Percentiles rank a stretch among this genome's conserved stretches.
phyloP scores from a whole-genome alignment of 2,797 vertebrate genomes.

The Pangasius sanitwongsei region DNA sequence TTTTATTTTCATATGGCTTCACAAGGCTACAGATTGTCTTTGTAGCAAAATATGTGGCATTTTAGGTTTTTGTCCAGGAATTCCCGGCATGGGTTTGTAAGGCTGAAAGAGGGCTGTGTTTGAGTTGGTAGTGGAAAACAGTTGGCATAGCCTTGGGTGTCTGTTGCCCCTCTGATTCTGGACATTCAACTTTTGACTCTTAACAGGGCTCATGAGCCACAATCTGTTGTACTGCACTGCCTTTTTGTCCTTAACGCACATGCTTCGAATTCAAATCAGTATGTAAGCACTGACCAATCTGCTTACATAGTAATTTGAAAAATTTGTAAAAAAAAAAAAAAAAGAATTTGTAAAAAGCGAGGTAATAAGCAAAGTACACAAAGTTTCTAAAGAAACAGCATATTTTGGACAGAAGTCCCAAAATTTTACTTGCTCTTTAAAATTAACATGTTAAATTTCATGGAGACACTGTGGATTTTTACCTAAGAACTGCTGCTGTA shows the following conservation, averaged over 20 bases:
- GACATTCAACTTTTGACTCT: constrained; percentile 16
- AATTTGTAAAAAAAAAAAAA: too few relatives aligned
- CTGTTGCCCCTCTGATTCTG: constrained; percentile 17
- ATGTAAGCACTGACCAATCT: neutral
- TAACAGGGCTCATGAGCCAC: neutral
- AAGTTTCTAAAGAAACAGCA: neutral
- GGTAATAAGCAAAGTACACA: neutral
- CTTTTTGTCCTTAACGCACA: neutral
- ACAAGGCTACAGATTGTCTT: constrained; percentile 40
- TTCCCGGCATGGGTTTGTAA: constrained; percentile 24
- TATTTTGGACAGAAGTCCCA: neutral
- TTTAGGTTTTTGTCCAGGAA: constrained; percentile 20
- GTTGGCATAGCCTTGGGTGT: constrained; percentile 58
- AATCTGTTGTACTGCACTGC: neutral
- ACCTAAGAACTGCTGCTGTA: too few relatives aligned
- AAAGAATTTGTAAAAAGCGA: neutral
- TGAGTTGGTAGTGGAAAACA: constrained; percentile 62
- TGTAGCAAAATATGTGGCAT: constrained; percentile 14
- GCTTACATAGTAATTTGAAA: too few relatives aligned
- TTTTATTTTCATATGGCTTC: constrained; percentile 18
- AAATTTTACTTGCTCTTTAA: neutral
- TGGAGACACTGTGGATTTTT: too few relatives aligned
- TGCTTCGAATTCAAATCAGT: neutral
- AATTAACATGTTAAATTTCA: neutral
- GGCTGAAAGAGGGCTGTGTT: constrained; percentile 60